Conservation (phyloP, 1,140 invertebrate genomes). For the Hesperophylax magnus region DNA sequence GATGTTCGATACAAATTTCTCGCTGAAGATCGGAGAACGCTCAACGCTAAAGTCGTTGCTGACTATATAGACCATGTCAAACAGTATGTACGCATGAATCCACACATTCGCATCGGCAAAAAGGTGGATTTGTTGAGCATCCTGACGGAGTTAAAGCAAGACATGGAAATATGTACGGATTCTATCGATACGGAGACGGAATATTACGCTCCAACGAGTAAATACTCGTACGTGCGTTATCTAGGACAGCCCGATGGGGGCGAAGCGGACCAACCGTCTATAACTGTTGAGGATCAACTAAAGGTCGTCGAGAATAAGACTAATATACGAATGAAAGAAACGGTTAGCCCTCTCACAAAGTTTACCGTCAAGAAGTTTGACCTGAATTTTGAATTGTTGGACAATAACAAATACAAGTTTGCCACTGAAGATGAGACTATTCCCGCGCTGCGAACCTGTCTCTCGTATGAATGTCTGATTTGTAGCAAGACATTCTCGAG, state of each 20-base stretch:
- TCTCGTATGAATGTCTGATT: not conserved
- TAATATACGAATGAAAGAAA: constrained; percentile 1
- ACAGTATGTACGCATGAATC: not conserved
- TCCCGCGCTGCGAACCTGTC: not conserved
- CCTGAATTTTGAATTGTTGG: not conserved
- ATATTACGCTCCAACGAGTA: not conserved
- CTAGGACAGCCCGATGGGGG: not conserved
- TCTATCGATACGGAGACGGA: not conserved
- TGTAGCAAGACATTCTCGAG: not conserved
- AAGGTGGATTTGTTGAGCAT: constrained; percentile 15
- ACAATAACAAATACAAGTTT: not conserved
- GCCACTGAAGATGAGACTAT: not conserved
- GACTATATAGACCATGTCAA: constrained; percentile 3
- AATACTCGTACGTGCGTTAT: not conserved
- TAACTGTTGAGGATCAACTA: not conserved
- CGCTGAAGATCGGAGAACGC: not conserved
- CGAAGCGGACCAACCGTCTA: not conserved
- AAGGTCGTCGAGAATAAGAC: not conserved
- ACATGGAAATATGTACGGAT: not conserved
- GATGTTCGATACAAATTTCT: not conserved
- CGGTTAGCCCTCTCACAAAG: not conserved
- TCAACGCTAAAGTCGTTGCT: not conserved
- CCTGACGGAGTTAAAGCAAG: not conserved
- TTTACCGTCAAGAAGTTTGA: not conserved
- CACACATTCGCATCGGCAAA: not conserved